Conservation (phyloP, 1,140 invertebrate species). For the Bombus pyrosoma region DNA sequence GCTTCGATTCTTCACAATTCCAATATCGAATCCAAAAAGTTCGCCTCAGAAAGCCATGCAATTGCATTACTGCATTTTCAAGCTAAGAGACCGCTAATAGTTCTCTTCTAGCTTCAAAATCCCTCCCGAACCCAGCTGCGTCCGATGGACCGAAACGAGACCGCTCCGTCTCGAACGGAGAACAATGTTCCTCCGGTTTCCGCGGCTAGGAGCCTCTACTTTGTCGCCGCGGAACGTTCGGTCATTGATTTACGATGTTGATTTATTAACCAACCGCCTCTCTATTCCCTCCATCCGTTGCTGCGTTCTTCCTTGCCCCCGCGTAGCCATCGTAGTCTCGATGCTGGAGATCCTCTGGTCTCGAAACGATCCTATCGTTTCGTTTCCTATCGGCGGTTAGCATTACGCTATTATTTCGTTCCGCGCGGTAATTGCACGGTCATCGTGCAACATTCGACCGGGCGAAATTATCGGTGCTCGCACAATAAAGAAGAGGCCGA, state of each 20-base stretch:
- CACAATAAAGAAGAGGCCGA: background rate
- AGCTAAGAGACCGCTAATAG: background rate
- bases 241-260: constrained; percentile 23
- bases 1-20: background rate
- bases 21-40: too few species aligned
- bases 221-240: constrained; percentile 4
- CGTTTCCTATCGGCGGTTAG: background rate
- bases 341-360: background rate
- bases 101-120: background rate
- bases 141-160: constrained; percentile 8
- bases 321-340: background rate
- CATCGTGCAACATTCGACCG: background rate
- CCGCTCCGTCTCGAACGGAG: background rate
- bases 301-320: background rate
- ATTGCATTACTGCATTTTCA: background rate
- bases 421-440: background rate
- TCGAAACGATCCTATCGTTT: background rate
- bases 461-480: background rate
- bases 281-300: background rate
- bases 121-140: background rate
- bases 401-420: background rate
- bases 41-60: background rate
- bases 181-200: background rate
- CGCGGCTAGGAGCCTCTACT: background rate
- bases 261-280: constrained; percentile 13